These are phyloP conservation scores for Zootermopsis nevadensis DNA, from an alignment of 2,888 invertebrate genomes.

Conservation along the genomic window DNA sequence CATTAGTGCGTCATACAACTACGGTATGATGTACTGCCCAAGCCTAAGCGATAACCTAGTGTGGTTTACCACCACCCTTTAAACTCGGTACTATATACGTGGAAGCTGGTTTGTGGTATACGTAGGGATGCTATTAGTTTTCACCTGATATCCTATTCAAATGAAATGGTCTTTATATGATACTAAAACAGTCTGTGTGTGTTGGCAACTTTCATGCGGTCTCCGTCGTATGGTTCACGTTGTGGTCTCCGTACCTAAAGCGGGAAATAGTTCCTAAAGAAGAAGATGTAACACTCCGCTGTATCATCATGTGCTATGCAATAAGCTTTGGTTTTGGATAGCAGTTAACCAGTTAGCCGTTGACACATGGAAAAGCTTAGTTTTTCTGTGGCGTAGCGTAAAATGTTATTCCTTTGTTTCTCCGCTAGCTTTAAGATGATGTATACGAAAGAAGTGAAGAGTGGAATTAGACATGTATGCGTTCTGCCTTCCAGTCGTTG, in stretches of 20 bases:
- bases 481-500: too few relatives aligned
- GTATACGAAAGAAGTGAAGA: too few relatives aligned
- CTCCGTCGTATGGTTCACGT: not conserved
- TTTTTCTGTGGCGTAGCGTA: too few relatives aligned
- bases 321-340: too few relatives aligned
- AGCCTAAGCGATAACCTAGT: constrained; percentile 16
- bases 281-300: not conserved
- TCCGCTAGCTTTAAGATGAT: too few relatives aligned
- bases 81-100: not conserved
- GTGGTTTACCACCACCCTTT: constrained; percentile 29
- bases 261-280: not conserved
- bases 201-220: not conserved
- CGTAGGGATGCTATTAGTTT: constrained; percentile 33
- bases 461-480: too few relatives aligned
- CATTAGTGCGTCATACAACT: not conserved
- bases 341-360: too few relatives aligned
- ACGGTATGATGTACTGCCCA: constrained; percentile 6
- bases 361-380: too few relatives aligned
- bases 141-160: constrained; percentile 44
- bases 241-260: not conserved
- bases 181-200: not conserved
- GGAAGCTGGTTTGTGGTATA: not conserved
- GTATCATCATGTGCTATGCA: too few relatives aligned
- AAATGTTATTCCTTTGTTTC: too few relatives aligned
- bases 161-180: constrained; percentile 44